phyloP scores from a whole-genome alignment of 2,113 vertebrate species.

The Hippocampus barbouri region DNA sequence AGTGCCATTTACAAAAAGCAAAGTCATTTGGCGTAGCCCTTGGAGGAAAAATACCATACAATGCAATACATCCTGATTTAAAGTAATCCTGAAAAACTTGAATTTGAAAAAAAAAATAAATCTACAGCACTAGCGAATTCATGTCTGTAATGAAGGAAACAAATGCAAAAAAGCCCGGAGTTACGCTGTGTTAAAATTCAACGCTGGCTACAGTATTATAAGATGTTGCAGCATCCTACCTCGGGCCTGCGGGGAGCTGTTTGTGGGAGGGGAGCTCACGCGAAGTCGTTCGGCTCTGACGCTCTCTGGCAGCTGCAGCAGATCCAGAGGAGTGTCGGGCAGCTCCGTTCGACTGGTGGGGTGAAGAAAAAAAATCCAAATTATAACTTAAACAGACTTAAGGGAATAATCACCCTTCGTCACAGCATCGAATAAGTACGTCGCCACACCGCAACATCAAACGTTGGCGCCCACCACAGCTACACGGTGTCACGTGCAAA shows the following conservation, averaged over 20 bases:
- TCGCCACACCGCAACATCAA: conserved; percentile 41
- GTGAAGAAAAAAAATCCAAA: conserved; percentile 9
- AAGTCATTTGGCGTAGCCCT: too few relatives aligned
- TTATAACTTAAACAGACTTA: conserved; percentile 27
- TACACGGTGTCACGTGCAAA: conserved; percentile 22
- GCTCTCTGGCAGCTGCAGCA: conserved; percentile 79
- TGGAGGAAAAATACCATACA: too few relatives aligned
- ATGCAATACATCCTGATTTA: too few relatives aligned
- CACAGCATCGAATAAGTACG: conserved; percentile 48
- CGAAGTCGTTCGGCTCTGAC: conserved; percentile 66
- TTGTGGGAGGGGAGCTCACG: conserved; percentile 52
- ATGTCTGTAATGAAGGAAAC: neutral
- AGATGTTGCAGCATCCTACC: conserved; percentile 48
- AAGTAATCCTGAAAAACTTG: too few relatives aligned
- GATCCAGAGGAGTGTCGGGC: conserved; percentile 77
- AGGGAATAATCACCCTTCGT: conserved; percentile 60
- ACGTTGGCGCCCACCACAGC: conserved; percentile 10
- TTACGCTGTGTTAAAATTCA: neutral
- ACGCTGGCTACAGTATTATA: neutral
- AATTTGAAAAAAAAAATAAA: too few relatives aligned
- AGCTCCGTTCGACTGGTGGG: conserved; percentile 75
- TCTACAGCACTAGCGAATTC: too few relatives aligned
- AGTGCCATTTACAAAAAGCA: too few relatives aligned
- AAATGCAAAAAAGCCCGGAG: neutral
- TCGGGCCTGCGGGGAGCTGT: conserved; percentile 64